These are phyloP conservation scores for Linepithema humile DNA, from an alignment of 1,140 invertebrate species.

Conservation along the genomic window DNA sequence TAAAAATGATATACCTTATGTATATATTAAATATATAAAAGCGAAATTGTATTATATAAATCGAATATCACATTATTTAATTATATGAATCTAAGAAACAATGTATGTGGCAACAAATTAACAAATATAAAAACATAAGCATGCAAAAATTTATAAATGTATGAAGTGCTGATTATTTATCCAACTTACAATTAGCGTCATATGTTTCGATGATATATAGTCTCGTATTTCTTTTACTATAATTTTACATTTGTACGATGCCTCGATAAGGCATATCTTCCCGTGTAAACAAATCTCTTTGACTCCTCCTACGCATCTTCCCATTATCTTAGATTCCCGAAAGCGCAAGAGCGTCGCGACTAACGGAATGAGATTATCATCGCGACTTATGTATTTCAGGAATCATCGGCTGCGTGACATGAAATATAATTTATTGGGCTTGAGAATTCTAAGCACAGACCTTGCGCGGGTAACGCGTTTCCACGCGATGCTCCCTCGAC, in stretches of 20 bases:
- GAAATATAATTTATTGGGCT: slow-evolving; percentile 64
- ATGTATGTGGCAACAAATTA: too few relatives aligned
- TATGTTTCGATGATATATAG: not conserved
- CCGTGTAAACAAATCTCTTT: not conserved
- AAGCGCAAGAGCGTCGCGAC: not conserved
- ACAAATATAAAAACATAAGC: too few relatives aligned
- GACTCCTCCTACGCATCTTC: not conserved
- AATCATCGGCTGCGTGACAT: slow-evolving; percentile 66
- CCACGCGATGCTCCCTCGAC: slow-evolving; percentile 61
- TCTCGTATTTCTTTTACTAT: not conserved
- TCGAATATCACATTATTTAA: not conserved
- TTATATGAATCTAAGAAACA: too few relatives aligned
- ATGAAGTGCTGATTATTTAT: too few relatives aligned
- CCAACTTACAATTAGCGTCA: too few relatives aligned
- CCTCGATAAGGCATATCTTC: not conserved
- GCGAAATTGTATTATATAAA: not conserved
- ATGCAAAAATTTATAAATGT: too few relatives aligned
- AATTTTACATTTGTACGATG: not conserved
- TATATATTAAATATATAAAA: not conserved
- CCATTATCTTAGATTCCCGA: not conserved
- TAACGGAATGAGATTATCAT: slow-evolving; percentile 52
- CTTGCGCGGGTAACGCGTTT: slow-evolving; percentile 68
- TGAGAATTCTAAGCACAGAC: slow-evolving; percentile 70
- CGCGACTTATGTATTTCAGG: slow-evolving; percentile 64
- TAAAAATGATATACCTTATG: not conserved